These are phyloP conservation scores for Perca flavescens DNA, from an alignment of 2,113 vertebrate genomes.

Conservation along the genomic window DNA sequence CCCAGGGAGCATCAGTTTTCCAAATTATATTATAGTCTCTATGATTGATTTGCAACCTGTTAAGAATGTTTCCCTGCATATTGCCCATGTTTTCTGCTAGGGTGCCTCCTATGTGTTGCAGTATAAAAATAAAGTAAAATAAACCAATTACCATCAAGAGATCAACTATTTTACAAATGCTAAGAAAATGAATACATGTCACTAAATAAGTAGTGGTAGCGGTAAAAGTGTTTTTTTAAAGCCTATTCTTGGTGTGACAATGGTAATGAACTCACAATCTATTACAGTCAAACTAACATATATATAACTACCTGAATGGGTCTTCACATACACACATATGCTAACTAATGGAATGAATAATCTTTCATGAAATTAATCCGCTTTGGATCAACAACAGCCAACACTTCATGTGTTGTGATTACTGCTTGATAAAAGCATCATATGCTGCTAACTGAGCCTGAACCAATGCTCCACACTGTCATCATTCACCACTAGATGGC, in stretches of 20 bases:
- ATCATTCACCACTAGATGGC: constrained; percentile 68
- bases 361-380: not conserved
- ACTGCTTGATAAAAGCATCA: not conserved
- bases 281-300: not conserved
- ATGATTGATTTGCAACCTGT: not conserved
- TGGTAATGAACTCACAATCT: not conserved
- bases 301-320: not conserved
- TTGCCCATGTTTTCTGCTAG: not conserved
- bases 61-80: not conserved
- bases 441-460: not conserved
- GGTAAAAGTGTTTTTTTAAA: not conserved
- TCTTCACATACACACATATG: not conserved
- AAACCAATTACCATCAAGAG: not conserved
- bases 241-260: not conserved
- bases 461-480: not conserved
- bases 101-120: not conserved
- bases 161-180: not conserved
- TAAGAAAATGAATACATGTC: not conserved
- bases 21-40: not conserved
- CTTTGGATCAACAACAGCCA: not conserved
- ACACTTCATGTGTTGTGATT: not conserved
- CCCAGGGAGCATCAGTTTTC: not conserved
- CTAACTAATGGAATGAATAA: not conserved
- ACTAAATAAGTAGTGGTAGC: not conserved
- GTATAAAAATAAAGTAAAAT: not conserved